phyloP scores from a whole-genome alignment of 2,888 invertebrate species.

The Napeogenes sylphis region DNA sequence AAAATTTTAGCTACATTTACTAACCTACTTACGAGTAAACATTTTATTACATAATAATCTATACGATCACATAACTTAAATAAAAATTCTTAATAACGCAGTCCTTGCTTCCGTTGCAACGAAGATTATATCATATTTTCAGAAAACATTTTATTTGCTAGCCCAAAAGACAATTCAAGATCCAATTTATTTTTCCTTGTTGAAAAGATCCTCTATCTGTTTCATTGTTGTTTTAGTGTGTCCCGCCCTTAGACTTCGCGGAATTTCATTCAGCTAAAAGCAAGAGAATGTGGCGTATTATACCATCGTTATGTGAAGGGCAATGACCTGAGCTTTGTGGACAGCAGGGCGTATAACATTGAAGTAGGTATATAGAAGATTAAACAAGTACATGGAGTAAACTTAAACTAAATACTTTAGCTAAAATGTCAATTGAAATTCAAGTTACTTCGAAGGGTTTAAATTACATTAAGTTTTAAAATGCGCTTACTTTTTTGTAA shows the following conservation, averaged over 20 bases:
- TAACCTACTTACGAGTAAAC: too few relatives aligned
- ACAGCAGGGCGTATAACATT: slow-evolving; percentile 17
- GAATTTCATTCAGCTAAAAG: slow-evolving; percentile 45
- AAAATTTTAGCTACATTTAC: too few relatives aligned
- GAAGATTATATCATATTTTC: not conserved
- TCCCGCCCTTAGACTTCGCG: slow-evolving; percentile 19
- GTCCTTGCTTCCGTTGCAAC: too few relatives aligned
- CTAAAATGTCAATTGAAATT: too few relatives aligned
- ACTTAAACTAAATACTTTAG: too few relatives aligned
- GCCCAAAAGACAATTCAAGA: not conserved
- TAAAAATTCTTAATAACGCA: too few relatives aligned
- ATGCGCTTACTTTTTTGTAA: too few relatives aligned
- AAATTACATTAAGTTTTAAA: too few relatives aligned
- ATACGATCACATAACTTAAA: too few relatives aligned
- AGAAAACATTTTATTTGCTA: not conserved
- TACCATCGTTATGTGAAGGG: slow-evolving; percentile 28
- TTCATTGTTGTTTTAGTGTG: slow-evolving; percentile 8
- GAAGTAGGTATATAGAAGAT: slow-evolving; percentile 9
- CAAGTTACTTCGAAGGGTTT: too few relatives aligned
- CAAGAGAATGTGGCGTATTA: slow-evolving; percentile 33
- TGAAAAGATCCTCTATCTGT: not conserved
- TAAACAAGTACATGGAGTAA: not conserved
- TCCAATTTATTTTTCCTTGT: not conserved
- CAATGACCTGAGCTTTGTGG: slow-evolving; percentile 31
- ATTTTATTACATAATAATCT: too few relatives aligned